Base-by-base conservation (phyloP, 2,113 vertebrate species). In the Bufo gargarizans region DNA sequence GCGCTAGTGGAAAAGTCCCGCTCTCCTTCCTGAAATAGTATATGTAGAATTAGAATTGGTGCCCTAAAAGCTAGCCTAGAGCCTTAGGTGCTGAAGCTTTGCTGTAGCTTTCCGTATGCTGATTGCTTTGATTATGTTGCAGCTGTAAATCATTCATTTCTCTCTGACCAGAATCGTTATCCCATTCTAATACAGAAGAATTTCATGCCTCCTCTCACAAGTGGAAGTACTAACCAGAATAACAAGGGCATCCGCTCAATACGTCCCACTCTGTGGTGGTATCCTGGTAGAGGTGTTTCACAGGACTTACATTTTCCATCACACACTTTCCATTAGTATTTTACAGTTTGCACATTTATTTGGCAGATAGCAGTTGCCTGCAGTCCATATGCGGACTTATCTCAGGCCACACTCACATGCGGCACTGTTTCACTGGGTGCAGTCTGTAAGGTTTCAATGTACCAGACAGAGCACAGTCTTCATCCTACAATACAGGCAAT, bases 151-250 rank as follows among this genome's bases (percentile, higher is more conserved):
- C 82, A 56, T 88, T 63, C 78, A 90, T 84, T 83, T 90, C 90
- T 91, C 77, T 58, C 92, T 92, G 89, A 93, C 88, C 89, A 91
- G 90, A 33, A 33, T 33, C 33, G 33, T 91, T 93, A 90, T 89
- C 88, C 89, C 90, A 91, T 93, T 93, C 92, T 95, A 93, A 92
- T 94, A 91, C 95, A 95, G 95, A 95, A 94, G 93, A 93, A 92
- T 95, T 96, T 97, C 95, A 96, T 96, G 94, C 94, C 49, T 96
- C 96, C 96, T 95, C 93, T 93, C 88, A 90, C 90, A 91, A 92
- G 90, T 43, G 16, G 2, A 90, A 90, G 85, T 95, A 95, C 94
- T 96, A 95, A 96, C 92, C 91, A 91, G 82, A 93, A 89, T 92
- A 94, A 92, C 91, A 90, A 90, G 91, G 90, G 84, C 91, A 93